Conservation (phyloP, 2,888 invertebrate species). For the Marronus borbonicus region DNA sequence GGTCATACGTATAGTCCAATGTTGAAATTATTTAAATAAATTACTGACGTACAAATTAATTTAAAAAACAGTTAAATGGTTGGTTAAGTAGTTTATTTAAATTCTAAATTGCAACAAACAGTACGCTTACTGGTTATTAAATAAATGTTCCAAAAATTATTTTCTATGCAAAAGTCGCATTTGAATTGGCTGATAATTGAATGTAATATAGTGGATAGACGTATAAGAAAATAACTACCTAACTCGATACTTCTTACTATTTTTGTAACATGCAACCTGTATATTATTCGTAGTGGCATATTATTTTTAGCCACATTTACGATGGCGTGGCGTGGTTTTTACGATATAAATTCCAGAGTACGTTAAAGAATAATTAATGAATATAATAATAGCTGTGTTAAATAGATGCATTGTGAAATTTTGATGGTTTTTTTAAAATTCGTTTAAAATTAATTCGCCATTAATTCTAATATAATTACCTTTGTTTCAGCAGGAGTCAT, state of each 20-base stretch:
- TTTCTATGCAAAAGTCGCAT: too few relatives aligned
- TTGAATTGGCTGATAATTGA: neutral
- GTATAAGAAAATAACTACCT: neutral
- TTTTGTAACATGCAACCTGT: constrained; percentile 40
- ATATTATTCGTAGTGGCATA: constrained; percentile 46
- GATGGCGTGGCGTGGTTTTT: constrained; percentile 62
- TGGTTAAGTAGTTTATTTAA: too few relatives aligned
- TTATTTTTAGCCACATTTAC: constrained; percentile 59
- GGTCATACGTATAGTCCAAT: too few relatives aligned
- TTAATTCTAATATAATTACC: constrained; percentile 9
- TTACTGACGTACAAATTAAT: too few relatives aligned
- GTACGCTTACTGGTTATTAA: too few relatives aligned
- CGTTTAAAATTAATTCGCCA: too few relatives aligned
- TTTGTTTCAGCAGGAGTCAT: constrained; percentile 75
- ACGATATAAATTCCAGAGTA: constrained; percentile 52
- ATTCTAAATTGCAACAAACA: too few relatives aligned
- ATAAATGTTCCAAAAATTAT: too few relatives aligned
- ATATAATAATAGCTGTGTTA: neutral
- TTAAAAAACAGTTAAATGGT: too few relatives aligned
- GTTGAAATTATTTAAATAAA: too few relatives aligned
- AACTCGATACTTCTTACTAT: constrained; percentile 7
- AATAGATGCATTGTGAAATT: too few relatives aligned
- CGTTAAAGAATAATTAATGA: constrained; percentile 50
- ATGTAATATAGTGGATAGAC: neutral
- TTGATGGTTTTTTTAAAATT: too few relatives aligned